Evolutionary conservation across 2,113 vertebrate genomes (phyloP), one percentile per base, ranked within the genome.

Genomic region (Bubo blakistoni): DNA sequence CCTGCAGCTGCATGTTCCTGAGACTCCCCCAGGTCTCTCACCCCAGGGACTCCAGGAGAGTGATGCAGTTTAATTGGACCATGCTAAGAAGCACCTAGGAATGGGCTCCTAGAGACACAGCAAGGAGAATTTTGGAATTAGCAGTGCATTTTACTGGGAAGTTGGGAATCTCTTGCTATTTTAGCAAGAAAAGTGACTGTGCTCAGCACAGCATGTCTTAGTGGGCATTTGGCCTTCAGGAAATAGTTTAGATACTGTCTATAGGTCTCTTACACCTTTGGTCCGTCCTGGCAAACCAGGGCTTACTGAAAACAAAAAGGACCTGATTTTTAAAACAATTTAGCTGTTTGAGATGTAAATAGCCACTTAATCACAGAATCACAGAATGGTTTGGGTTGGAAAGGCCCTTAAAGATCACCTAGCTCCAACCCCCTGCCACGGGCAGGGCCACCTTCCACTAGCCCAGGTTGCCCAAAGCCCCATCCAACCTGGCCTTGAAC

Each of bases 1-100:
- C 36, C 74, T 52, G 73, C 25, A 66, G 76, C 66, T 59, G 82
- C 27, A n/a, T 44, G 72, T 36, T 66, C 51, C 90, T 25, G 32
- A 25, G n/a, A 4, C 12, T 29, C n/a, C 59, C 58, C 14, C 0
- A 1, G 49, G 88, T 40, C 4, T 32, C 36, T 22, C 2, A 0
- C 2, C 61, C 62, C 63, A 7, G 59, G 66, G 52, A 34, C 32
- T 74, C 36, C 36, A 13, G 51, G n/a, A 74, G 8, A 57, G 27
- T 17, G 63, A 55, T 26, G 38, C 21, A 17, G 11, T 7, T 58
- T 21, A 3, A 36, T 36, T 46, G 44, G 17, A 32, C 51, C 2
- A 0, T 3, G 21, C 5, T 62, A 46, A 62, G n/a, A 25, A 46
- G 6, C 10, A 10, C 19, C 30, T n/a, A 67, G 81, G 14, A n/a